A percentile compares a stretch with the other conserved stretches of the same genome.
phyloP scores from a whole-genome alignment of 2,113 vertebrate species.

The Halcyon senegalensis region DNA sequence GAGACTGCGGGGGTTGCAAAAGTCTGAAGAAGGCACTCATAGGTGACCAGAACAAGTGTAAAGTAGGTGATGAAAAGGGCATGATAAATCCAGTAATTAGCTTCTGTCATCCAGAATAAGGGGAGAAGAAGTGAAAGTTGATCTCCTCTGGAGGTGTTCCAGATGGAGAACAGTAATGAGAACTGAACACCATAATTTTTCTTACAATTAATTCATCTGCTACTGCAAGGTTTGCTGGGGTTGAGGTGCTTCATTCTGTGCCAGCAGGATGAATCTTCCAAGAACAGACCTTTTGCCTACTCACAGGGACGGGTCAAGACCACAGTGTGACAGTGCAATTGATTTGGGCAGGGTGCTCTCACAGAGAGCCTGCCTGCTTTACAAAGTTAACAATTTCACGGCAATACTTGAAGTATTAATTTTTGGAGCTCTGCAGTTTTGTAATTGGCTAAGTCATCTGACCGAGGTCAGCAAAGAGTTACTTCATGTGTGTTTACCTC shows the following conservation, averaged over 20 bases:
- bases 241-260: not conserved
- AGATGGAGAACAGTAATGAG: slow-evolving; percentile 19
- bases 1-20: not conserved
- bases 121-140: slow-evolving; percentile 24
- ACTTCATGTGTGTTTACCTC: not conserved
- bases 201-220: not conserved
- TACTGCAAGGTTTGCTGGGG: not conserved
- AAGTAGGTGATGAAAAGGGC: slow-evolving; percentile 38
- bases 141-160: slow-evolving; percentile 27
- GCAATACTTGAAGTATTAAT: not conserved
- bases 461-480: not conserved
- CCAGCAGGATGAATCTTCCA: not conserved
- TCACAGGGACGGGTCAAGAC: not conserved
- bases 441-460: not conserved
- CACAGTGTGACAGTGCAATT: not conserved
- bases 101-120: slow-evolving; percentile 22
- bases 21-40: not conserved
- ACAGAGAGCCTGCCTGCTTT: not conserved
- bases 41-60: not conserved
- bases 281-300: not conserved
- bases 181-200: slow-evolving; percentile 43
- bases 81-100: slow-evolving; percentile 52
- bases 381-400: not conserved
- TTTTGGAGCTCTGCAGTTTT: not conserved
- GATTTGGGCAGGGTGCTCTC: not conserved